Evolutionary conservation across 92 coral and sea anemone species (phyloP).

Genomic region (Paragorgia papillata): DNA sequence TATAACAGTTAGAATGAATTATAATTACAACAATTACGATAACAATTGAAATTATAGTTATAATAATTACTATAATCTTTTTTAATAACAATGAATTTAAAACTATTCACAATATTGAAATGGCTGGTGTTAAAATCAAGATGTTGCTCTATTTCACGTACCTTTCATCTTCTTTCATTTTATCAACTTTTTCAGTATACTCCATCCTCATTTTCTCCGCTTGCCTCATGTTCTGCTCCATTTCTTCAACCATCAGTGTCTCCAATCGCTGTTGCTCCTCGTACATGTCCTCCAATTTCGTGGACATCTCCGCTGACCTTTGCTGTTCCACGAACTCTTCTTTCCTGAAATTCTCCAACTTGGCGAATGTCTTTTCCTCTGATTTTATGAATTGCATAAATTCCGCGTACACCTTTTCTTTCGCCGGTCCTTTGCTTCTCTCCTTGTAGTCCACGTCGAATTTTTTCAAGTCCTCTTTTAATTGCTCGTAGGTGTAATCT

Average conservation of each 20-base stretch:
- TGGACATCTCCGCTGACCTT: constrained; percentile 6
- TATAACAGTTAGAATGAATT: no score
- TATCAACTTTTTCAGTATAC: constrained; percentile 13
- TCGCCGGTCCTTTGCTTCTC: constrained; percentile 24
- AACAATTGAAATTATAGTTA: no score
- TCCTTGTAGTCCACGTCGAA: constrained; percentile 25
- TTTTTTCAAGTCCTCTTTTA: constrained; percentile 23
- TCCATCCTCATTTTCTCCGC: constrained; percentile 33
- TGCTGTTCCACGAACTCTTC: constrained; percentile 25
- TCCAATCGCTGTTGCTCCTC: constrained; percentile 19
- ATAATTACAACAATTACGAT: no score
- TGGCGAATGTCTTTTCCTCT: constrained; percentile 25
- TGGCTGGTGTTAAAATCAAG: no score
- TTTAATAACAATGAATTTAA: no score
- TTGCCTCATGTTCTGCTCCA: constrained; percentile 39
- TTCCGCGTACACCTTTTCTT: constrained; percentile 26
- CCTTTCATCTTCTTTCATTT: constrained; percentile 41
- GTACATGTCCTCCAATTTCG: constrained; percentile 1
- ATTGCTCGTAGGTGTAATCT: constrained; percentile 20
- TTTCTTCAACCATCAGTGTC: constrained; percentile 28
- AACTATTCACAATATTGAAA: no score
- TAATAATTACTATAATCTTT: no score
- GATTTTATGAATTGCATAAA: constrained; percentile 15
- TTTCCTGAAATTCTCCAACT: constrained; percentile 18
- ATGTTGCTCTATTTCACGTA: no score